phyloP scores from a whole-genome alignment of 2,888 invertebrate species.

The Ditylenchus weischeri region DNA sequence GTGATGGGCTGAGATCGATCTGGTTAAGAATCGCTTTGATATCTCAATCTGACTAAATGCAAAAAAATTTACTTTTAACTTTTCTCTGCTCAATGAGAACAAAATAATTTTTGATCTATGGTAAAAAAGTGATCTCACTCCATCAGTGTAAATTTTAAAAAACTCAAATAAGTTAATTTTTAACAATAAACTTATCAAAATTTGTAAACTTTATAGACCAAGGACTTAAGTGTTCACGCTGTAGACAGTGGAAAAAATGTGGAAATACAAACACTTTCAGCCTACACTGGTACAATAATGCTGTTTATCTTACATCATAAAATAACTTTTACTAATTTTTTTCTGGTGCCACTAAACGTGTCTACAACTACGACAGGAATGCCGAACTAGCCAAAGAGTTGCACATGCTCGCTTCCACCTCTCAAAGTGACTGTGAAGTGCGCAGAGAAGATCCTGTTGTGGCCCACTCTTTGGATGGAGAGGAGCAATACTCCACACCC shows the following conservation, averaged over 20 bases:
- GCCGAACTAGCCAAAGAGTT: constrained; percentile 40
- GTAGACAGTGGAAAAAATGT: constrained; percentile 35
- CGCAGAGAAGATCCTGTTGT: constrained; percentile 1
- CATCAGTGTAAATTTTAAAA: too few species aligned
- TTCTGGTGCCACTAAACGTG: constrained; percentile 24
- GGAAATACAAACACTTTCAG: constrained; percentile 27
- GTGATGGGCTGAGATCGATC: too few species aligned
- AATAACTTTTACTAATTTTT: too few species aligned
- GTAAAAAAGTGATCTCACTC: too few species aligned
- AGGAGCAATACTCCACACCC: constrained; percentile 18
- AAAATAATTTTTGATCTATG: too few species aligned
- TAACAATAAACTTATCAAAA: constrained; percentile 4
- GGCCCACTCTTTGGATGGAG: constrained; percentile 13
- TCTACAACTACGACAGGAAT: constrained; percentile 44
- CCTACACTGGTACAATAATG: constrained; percentile 27
- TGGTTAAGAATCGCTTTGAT: too few species aligned
- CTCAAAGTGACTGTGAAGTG: not conserved
- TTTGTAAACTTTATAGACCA: constrained; percentile 19
- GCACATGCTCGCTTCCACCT: constrained; percentile 15
- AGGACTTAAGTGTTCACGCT: constrained; percentile 30
- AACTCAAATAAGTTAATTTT: not conserved
- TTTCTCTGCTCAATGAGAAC: too few species aligned
- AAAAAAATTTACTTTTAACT: too few species aligned
- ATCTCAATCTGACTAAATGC: too few species aligned
- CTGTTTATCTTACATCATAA: too few species aligned